Evolutionary conservation across 2,888 invertebrate species (phyloP), one percentile per base, ranked within the genome.

Genomic region (Argyra leucocephala): DNA sequence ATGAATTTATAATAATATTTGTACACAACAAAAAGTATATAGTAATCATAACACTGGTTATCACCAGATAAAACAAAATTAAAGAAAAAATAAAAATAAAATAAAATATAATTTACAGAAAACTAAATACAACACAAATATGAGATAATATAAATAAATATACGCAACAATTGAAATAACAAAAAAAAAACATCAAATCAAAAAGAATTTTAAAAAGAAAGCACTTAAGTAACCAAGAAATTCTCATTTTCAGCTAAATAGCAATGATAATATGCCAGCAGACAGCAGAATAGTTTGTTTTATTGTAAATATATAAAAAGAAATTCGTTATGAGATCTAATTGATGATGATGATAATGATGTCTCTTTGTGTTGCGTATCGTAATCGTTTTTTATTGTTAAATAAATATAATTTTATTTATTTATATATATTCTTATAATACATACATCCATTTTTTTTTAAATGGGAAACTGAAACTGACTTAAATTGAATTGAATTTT

Each of bases 201-300:
- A 48, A 48, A 48, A 48, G 48, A 18, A n/a, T 18, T 31, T 31
- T 31, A 15, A 48, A 37, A 48, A 48, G 48, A 48, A 48, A 48
- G 48, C 48, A 48, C 48, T 48, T 48, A 48, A 48, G 18, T 48
- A 48, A 48, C 48, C 48, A 48, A 48, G 48, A 48, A 48, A 48
- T 48, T 48, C 48, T 48, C 48, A 48, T 48, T 48, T 48, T 48
- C 48, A 48, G 48, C 48, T 48, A 15, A 48, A 48, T 48, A 48
- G 48, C 12, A 48, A 48, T 15, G 48, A 48, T 48, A 48, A 48
- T 15, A 15, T n/a, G 48, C 48, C 15, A 48, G 15, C 48, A 48
- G 48, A 48, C 48, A 48, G 12, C 15, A 37, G 37, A 48, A n/a
- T 48, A 48, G 5, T 48, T 37, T 48, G 12, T 48, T 48, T 48